Evolutionary conservation across 37 sponge, comb jelly and placozoan species (phyloP).

Genomic region (Hexactinellida sp.): DNA sequence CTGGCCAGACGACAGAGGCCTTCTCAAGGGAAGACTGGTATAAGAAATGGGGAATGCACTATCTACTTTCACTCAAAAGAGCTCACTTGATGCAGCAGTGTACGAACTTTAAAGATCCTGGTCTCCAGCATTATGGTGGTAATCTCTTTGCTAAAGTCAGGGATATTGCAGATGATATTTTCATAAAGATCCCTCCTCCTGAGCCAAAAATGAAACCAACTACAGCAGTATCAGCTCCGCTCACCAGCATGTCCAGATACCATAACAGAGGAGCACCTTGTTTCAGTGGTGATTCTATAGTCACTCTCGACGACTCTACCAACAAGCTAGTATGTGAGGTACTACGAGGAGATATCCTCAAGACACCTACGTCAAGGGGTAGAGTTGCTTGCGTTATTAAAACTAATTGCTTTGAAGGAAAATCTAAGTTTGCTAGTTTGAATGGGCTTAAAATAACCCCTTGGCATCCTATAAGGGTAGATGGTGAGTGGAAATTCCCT

Average conservation of each 20-base stretch:
- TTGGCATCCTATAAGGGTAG: slow-evolving; percentile 18
- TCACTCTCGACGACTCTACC: not conserved
- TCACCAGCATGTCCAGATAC: slow-evolving; percentile 13
- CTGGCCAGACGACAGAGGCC: slow-evolving; percentile 14
- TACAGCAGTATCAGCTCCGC: not conserved
- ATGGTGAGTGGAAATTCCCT: slow-evolving; percentile 11
- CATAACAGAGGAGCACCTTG: not conserved
- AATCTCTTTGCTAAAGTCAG: not conserved
- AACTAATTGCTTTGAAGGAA: not conserved
- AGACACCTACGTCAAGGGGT: not conserved
- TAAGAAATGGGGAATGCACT: slow-evolving; percentile 14
- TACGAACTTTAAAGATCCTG: slow-evolving; percentile 22
- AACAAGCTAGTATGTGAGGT: not conserved
- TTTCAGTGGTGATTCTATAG: slow-evolving; percentile 5
- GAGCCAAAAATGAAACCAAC: not conserved
- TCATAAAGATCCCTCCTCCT: slow-evolving; percentile 13
- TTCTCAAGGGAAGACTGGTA: slow-evolving; percentile 17
- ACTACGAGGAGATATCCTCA: not conserved
- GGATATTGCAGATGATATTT: not conserved
- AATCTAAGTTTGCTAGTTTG: not conserved
- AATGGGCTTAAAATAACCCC: not conserved
- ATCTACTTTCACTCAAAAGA: slow-evolving; percentile 5
- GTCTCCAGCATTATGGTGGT: slow-evolving; percentile 19
- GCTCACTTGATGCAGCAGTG: slow-evolving; percentile 20
- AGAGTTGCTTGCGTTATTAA: not conserved